These are phyloP conservation scores for Eurystomus glaucurus DNA, from an alignment of 2,797 vertebrate genomes.

Conservation along the genomic window DNA sequence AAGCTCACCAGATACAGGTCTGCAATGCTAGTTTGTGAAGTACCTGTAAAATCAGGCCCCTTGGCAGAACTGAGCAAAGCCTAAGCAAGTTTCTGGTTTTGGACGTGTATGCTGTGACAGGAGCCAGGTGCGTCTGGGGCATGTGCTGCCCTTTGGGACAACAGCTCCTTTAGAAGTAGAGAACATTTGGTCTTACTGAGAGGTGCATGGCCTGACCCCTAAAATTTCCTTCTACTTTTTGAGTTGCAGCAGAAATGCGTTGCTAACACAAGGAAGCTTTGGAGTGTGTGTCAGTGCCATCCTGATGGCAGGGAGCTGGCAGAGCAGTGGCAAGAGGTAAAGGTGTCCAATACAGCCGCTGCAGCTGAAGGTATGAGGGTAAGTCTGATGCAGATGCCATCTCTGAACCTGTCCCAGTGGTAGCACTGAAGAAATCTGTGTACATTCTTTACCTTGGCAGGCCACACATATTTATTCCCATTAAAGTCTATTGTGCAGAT, in stretches of 20 bases:
- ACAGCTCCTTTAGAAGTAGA: not conserved
- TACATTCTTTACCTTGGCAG: conserved; percentile 26
- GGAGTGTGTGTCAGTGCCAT: not conserved
- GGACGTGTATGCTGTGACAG: not conserved
- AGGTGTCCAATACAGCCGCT: not conserved
- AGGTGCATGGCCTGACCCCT: not conserved
- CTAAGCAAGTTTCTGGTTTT: not conserved
- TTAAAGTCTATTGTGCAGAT: conserved; percentile 38
- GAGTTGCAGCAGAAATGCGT: not conserved
- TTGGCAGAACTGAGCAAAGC: not conserved
- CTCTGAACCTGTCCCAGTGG: not conserved
- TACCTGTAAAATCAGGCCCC: not conserved
- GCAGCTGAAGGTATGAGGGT: not conserved
- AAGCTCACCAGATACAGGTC: not conserved
- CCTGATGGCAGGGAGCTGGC: not conserved
- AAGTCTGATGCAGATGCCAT: not conserved
- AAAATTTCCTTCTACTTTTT: not conserved
- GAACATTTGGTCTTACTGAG: not conserved
- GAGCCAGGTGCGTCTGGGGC: not conserved
- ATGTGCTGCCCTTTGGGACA: not conserved
- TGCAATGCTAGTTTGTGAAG: not conserved
- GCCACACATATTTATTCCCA: conserved; percentile 16
- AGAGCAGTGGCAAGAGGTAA: accelerated
- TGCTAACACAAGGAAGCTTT: not conserved
- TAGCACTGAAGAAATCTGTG: not conserved